Evolutionary conservation across 1,140 invertebrate species (phyloP).

Genomic region (Aphis craccivora): DNA sequence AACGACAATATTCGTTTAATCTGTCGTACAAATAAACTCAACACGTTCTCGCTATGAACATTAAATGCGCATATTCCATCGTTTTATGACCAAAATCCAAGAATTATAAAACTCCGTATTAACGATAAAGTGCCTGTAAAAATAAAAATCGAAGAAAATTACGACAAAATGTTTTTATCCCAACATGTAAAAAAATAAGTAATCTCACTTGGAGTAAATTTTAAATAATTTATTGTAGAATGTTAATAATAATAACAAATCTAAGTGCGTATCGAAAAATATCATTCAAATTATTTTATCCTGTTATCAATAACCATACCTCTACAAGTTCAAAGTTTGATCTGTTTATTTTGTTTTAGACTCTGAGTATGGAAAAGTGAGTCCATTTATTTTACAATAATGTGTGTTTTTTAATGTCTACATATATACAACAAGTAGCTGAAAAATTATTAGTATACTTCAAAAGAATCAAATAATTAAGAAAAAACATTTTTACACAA

Average conservation of each 20-base stretch:
- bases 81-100: not conserved
- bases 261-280: not conserved
- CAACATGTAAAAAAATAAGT: not conserved
- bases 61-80: constrained; percentile 1
- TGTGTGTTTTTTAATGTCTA: too few relatives aligned
- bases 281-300: not conserved
- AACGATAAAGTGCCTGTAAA: not conserved
- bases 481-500: too few relatives aligned
- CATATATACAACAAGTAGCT: too few relatives aligned
- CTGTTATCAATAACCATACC: not conserved
- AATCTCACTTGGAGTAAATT: not conserved
- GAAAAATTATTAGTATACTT: too few relatives aligned
- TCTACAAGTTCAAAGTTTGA: not conserved
- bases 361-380: too few relatives aligned
- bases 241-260: not conserved
- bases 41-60: not conserved
- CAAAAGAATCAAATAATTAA: too few relatives aligned
- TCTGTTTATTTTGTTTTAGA: too few relatives aligned
- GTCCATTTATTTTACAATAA: too few relatives aligned
- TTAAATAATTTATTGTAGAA: not conserved
- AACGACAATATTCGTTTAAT: constrained; percentile 32
- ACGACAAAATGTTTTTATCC: not conserved
- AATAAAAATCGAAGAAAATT: not conserved
- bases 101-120: not conserved
- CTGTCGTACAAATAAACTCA: constrained; percentile 15